Base-by-base conservation (phyloP, 2,113 vertebrate species). In the Boulengeromyrus knoepffleri region DNA sequence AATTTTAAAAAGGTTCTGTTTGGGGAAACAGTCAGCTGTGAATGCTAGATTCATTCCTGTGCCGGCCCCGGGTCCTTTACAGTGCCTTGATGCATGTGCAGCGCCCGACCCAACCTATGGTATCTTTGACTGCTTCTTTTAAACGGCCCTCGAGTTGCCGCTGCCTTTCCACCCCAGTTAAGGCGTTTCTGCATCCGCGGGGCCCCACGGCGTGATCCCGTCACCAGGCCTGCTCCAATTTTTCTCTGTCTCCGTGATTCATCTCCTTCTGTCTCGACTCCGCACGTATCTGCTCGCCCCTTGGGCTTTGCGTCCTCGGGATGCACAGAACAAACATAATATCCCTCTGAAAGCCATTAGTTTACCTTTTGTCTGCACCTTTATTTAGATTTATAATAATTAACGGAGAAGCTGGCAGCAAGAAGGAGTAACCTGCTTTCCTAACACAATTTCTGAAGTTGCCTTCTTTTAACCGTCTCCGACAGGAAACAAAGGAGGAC, bases 41-140 rank as follows among this genome's bases (percentile, higher is more conserved):
- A 90, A 93, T 90, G 90, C 92, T 86, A 93, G 93, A 95, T 94
- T 90, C 93, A 95, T 94, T 93, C 92, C 92, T 93, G 92, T 93
- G 92, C 94, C 94, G 93, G 92, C 74, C 90, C 89, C 90, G 90
- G 9, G 3, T 91, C 90, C 93, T 91, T 91, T 58, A 89, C 92
- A 92, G 91, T 91, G 91, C 91, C 91, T 93, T 94, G 93, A 95
- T 95, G 91, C 92, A 95, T 95, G 94, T 91, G 88, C 86, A 88
- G 89, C 19, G 19, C 56, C 74, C 31, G 89, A 77, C 52, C 70
- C 36, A 27, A 27, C 19, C 86, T 21, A 77, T 19, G 12, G 90
- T 93, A 94, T 93, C 93, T 92, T 90, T 92, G 90, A 94, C 89
- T 58, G 85, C 52, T 62, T 83, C 77, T 36, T 47, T 66, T 36